These are phyloP conservation scores for Orestias chungarensis DNA, from an alignment of 2,797 vertebrate genomes.

Conservation along the genomic window DNA sequence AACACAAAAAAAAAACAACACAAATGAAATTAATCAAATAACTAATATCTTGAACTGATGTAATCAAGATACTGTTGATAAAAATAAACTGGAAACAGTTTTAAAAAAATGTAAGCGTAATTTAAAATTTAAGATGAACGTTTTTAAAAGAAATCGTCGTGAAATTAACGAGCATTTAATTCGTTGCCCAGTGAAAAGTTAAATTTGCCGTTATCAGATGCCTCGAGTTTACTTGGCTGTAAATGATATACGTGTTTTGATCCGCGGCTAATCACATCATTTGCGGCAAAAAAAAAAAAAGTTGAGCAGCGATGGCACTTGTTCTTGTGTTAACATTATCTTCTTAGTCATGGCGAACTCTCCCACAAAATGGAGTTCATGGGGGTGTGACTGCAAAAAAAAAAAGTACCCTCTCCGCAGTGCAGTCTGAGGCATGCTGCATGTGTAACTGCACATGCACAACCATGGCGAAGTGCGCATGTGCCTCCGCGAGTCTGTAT, in stretches of 20 bases:
- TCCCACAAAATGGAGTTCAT: conserved; percentile 73
- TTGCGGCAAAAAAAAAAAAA: conserved; percentile 17
- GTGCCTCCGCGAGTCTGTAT: conserved; percentile 15
- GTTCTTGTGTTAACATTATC: conserved; percentile 37
- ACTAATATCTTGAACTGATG: not conserved
- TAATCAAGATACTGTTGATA: not conserved
- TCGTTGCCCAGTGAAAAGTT: not conserved
- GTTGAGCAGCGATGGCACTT: conserved; percentile 3
- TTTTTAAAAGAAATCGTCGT: not conserved
- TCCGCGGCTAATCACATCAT: conserved; percentile 44
- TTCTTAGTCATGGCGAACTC: conserved; percentile 46
- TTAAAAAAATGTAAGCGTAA: not conserved
- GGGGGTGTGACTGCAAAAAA: conserved; percentile 53
- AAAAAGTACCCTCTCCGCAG: conserved; percentile 49
- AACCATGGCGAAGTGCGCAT: conserved; percentile 35
- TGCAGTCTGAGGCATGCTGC: conserved; percentile 61
- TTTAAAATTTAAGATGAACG: conserved; percentile 8
- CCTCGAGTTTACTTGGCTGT: conserved; percentile 54
- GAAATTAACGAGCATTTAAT: not conserved
- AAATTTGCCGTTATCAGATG: conserved; percentile 29
- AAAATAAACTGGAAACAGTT: not conserved
- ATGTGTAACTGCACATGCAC: conserved; percentile 59
- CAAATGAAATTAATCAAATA: not conserved
- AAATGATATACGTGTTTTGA: conserved; percentile 57
- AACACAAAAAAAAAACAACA: not conserved